Evolutionary conservation across 2,888 invertebrate species (phyloP).

Genomic region (Sisyra terminalis): DNA sequence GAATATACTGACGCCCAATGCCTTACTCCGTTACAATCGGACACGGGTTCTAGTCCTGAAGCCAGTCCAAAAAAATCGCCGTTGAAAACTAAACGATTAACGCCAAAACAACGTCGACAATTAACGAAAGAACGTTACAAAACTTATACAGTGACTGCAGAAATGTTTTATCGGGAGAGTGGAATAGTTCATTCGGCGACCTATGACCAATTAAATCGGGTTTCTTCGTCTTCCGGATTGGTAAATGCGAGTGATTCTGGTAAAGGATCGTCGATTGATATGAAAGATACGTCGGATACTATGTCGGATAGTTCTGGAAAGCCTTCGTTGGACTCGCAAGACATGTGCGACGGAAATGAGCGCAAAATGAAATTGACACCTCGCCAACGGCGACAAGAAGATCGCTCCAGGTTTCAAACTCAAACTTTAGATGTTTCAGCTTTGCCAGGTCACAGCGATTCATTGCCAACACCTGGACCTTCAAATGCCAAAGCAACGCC

Average conservation of each 20-base stretch:
- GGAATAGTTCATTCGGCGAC: too few species aligned
- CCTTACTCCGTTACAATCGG: constrained; percentile 48
- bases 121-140: constrained; percentile 63
- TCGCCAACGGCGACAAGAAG: constrained; percentile 46
- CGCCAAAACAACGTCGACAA: constrained; percentile 62
- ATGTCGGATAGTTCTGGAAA: constrained; percentile 17
- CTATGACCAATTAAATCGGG: too few species aligned
- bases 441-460: constrained; percentile 9
- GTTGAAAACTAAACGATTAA: constrained; percentile 32
- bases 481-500: constrained; percentile 14
- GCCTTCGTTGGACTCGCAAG: constrained; percentile 22
- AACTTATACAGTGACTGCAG: constrained; percentile 63
- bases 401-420: constrained; percentile 53
- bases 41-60: constrained; percentile 46
- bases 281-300: constrained; percentile 26
- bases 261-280: constrained; percentile 31
- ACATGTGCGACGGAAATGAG: too few species aligned
- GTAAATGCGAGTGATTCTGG: constrained; percentile 22
- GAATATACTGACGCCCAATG: constrained; percentile 32
- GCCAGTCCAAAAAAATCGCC: constrained; percentile 52
- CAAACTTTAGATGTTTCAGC: constrained; percentile 29
- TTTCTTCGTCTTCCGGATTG: constrained; percentile 16
- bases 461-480: constrained; percentile 5
- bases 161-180: constrained; percentile 20
- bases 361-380: constrained; percentile 32